Conservation (phyloP, 2,113 vertebrate genomes). For the Tragelaphus imberbis region DNA sequence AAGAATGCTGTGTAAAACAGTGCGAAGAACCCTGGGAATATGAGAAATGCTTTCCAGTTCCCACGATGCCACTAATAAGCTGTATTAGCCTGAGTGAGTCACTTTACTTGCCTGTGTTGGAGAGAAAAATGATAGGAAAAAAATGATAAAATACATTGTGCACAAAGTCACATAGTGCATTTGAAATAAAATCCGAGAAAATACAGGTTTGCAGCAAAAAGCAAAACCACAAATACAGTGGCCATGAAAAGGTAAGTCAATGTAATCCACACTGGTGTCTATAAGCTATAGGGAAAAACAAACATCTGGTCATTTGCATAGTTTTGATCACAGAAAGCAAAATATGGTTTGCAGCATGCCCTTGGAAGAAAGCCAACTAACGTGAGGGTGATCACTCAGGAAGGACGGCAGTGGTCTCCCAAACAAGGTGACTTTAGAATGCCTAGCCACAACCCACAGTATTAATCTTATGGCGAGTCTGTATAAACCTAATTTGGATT, state of each 20-base stretch:
- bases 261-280: background rate
- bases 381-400: background rate
- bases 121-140: background rate
- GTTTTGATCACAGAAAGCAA: constrained; percentile 33
- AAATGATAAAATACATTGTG: background rate
- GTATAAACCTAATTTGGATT: background rate
- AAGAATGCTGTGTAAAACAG: background rate
- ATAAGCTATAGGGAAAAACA: background rate
- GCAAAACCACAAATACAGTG: background rate
- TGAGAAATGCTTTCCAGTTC: background rate
- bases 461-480: background rate
- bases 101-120: background rate
- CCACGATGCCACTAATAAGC: background rate
- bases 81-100: background rate
- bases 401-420: background rate
- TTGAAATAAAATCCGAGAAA: background rate
- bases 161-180: background rate
- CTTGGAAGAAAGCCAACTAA: background rate
- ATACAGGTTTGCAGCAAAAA: background rate
- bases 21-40: background rate
- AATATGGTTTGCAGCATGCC: background rate
- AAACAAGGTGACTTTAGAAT: background rate
- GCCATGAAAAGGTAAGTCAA: background rate
- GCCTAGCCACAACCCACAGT: background rate
- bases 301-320: constrained; percentile 36